A percentile compares a stretch with the other conserved stretches of the same genome.
These are phyloP conservation scores for Pseudochaenichthys georgianus DNA, from an alignment of 2,797 vertebrate species.

Conservation along the genomic window DNA sequence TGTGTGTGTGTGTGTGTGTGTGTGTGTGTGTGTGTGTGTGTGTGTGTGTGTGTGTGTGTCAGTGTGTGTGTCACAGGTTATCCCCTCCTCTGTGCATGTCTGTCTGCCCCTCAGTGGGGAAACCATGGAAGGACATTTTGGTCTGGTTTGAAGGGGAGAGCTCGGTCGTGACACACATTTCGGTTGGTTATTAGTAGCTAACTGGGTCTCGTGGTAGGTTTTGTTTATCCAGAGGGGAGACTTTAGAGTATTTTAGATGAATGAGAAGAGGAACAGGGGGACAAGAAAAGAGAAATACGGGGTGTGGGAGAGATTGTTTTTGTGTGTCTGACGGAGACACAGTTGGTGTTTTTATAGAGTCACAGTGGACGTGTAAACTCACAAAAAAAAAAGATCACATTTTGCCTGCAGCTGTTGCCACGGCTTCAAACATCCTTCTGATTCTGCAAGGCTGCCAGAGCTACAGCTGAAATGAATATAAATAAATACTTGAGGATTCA, in stretches of 20 bases:
- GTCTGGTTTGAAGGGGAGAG: slow-evolving; percentile 67
- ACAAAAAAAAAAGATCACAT: background rate
- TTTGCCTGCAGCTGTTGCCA: slow-evolving; percentile 24
- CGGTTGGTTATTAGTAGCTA: slow-evolving; percentile 72
- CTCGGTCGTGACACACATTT: slow-evolving; percentile 79
- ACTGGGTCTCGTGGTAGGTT: slow-evolving; percentile 64
- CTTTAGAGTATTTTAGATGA: slow-evolving; percentile 43
- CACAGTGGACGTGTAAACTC: slow-evolving; percentile 18
- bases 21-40: too few relatives aligned
- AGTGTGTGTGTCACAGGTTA: background rate
- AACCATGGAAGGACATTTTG: slow-evolving; percentile 79
- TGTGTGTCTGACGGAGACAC: slow-evolving; percentile 5
- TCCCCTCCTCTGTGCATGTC: slow-evolving; percentile 45
- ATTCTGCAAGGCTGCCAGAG: background rate
- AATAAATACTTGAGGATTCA: slow-evolving; percentile 12
- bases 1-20: too few relatives aligned
- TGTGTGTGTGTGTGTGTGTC: slow-evolving; percentile 3
- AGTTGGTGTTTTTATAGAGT: slow-evolving; percentile 13
- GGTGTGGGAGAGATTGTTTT: background rate
- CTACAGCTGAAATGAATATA: slow-evolving; percentile 16
- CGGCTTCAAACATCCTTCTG: slow-evolving; percentile 19
- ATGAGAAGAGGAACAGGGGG: slow-evolving; percentile 2
- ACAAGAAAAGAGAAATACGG: slow-evolving; percentile 9
- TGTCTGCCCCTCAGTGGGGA: slow-evolving; percentile 83
- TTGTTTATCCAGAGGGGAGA: slow-evolving; percentile 43